These are phyloP conservation scores for Podarcis siculus DNA, from an alignment of 2,797 vertebrate species.

Conservation along the genomic window DNA sequence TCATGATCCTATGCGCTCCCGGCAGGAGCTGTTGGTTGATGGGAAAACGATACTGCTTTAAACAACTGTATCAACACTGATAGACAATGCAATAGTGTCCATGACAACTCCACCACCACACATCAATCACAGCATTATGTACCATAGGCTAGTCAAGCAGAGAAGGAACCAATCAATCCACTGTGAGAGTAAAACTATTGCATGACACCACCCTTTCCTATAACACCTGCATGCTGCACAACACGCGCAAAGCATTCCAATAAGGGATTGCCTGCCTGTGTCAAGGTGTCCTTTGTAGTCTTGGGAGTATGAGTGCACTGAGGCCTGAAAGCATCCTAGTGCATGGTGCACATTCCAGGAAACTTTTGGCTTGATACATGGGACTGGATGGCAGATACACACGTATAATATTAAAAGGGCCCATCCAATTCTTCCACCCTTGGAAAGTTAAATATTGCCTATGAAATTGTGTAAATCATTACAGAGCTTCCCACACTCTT, in stretches of 20 bases:
- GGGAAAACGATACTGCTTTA: not conserved
- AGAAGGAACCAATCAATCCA: not conserved
- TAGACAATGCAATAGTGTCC: not conserved
- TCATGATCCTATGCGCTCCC: not conserved
- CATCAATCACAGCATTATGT: not conserved
- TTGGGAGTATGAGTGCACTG: not conserved
- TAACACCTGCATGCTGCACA: not conserved
- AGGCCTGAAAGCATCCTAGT: too few species aligned
- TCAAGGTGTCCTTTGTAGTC: not conserved
- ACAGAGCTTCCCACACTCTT: not conserved
- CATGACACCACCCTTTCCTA: not conserved
- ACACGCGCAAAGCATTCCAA: too few species aligned
- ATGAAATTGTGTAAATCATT: not conserved
- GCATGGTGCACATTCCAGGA: not conserved
- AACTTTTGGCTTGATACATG: not conserved
- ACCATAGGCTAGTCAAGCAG: not conserved
- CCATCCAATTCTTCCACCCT: not conserved
- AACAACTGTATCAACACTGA: not conserved
- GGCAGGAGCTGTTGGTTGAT: not conserved
- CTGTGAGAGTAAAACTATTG: not conserved
- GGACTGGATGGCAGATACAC: too few species aligned
- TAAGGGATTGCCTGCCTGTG: not conserved
- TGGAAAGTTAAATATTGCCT: not conserved
- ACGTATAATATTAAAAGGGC: not conserved
- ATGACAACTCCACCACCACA: too few species aligned